These are phyloP conservation scores for Misgurnus anguillicaudatus DNA, from an alignment of 2,113 vertebrate genomes.

Conservation along the genomic window DNA sequence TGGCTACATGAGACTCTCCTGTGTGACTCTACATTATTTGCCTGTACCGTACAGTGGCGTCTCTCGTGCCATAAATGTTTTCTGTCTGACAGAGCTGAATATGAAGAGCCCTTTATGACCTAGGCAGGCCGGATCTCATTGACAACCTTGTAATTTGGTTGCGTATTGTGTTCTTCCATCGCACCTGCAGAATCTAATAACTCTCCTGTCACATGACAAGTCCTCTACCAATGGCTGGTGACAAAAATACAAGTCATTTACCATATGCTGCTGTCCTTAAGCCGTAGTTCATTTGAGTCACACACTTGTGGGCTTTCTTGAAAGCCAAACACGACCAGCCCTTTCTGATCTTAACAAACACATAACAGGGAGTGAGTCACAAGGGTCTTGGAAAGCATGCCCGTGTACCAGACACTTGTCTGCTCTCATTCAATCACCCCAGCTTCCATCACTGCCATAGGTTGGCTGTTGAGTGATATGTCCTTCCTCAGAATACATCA, in stretches of 20 bases:
- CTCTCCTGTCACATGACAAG: constrained; percentile 7
- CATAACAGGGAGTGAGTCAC: neutral
- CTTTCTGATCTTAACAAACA: neutral
- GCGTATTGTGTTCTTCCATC: neutral
- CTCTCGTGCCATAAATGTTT: neutral
- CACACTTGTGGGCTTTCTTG: neutral
- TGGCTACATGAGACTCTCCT: neutral
- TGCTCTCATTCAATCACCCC: constrained; percentile 4
- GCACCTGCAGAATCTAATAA: constrained; percentile 36
- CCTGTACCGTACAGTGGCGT: neutral
- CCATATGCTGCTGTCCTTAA: constrained; percentile 19
- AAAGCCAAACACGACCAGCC: neutral
- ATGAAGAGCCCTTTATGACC: constrained; percentile 21
- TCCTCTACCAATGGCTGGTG: constrained; percentile 23
- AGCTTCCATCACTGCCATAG: neutral
- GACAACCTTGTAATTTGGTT: neutral
- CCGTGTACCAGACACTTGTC: neutral
- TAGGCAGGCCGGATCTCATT: constrained; percentile 1
- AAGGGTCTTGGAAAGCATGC: neutral
- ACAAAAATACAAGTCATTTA: constrained; percentile 39
- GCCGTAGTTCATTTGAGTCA: neutral
- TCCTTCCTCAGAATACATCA: neutral
- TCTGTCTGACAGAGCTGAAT: neutral
- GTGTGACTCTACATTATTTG: neutral
- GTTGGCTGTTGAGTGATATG: constrained; percentile 4